Evolutionary conservation across 2,888 invertebrate species (phyloP).

Genomic region (Venusia cambrica): DNA sequence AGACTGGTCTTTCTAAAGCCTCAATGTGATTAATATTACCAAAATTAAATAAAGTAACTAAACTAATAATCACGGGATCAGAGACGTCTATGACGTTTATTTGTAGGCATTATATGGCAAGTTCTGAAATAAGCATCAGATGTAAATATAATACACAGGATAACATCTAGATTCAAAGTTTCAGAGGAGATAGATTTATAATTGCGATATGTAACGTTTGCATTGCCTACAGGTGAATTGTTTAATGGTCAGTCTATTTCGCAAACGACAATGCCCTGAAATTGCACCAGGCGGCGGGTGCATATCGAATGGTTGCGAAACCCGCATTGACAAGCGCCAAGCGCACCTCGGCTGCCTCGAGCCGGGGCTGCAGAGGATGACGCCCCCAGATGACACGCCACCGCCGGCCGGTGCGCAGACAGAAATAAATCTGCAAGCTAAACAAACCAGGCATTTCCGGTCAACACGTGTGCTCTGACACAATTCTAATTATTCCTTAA

Average conservation of each 20-base stretch:
- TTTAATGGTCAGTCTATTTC: conserved; percentile 38
- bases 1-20: too few relatives aligned
- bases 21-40: too few relatives aligned
- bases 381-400: conserved; percentile 73
- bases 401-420: conserved; percentile 53
- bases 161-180: too few relatives aligned
- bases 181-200: too few relatives aligned
- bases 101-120: too few relatives aligned
- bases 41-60: too few relatives aligned
- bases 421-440: conserved; percentile 76
- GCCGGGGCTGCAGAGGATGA: conserved; percentile 59
- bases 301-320: conserved; percentile 57
- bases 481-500: conserved; percentile 54
- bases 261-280: conserved; percentile 44
- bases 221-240: conserved; percentile 13
- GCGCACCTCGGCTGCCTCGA: conserved; percentile 42
- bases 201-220: neutral
- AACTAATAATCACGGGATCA: too few relatives aligned
- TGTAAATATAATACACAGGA: too few relatives aligned
- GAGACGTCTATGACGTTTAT: too few relatives aligned
- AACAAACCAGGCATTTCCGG: conserved; percentile 76
- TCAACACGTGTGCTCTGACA: conserved; percentile 61
- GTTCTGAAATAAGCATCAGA: too few relatives aligned
- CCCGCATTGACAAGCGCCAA: conserved; percentile 60
- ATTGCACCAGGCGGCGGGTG: conserved; percentile 54